Conservation (phyloP, 2,113 vertebrate species). For the Corythoichthys haematopterus region DNA sequence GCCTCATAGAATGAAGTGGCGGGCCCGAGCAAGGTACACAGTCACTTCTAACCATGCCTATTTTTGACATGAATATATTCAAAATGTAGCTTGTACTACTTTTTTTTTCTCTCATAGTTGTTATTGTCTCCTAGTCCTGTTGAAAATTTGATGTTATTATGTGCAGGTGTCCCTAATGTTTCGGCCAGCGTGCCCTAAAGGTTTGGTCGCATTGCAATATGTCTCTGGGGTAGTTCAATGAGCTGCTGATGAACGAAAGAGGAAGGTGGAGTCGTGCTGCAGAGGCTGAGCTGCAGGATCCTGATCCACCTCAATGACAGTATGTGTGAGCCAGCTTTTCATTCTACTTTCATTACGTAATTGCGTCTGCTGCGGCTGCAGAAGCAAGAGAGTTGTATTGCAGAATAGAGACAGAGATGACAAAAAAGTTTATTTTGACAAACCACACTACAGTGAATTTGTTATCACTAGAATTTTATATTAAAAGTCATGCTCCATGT, state of each 20-base stretch:
- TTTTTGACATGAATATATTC: too few species aligned
- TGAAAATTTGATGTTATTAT: too few species aligned
- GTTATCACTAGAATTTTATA: too few species aligned
- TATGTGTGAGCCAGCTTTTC: neutral
- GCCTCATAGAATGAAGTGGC: too few species aligned
- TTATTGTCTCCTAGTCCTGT: neutral
- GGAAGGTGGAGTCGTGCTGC: slow-evolving; percentile 59
- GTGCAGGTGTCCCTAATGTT: neutral
- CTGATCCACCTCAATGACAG: slow-evolving; percentile 44
- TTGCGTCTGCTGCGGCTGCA: slow-evolving; percentile 33
- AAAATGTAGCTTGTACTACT: too few species aligned
- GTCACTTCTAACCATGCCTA: too few species aligned
- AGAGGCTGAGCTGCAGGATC: slow-evolving; percentile 61
- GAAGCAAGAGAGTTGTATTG: neutral
- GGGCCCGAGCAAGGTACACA: too few species aligned
- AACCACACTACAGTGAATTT: neutral
- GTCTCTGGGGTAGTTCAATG: slow-evolving; percentile 9
- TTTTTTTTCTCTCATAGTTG: too few species aligned
- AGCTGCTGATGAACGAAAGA: slow-evolving; percentile 33
- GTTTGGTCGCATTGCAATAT: neutral
- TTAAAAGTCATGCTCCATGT: neutral
- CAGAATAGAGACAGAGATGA: neutral
- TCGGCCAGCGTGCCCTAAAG: neutral
- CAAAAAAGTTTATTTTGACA: neutral
- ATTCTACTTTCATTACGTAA: slow-evolving; percentile 42